A percentile compares a stretch with the other conserved stretches of the same genome.
phyloP scores from a whole-genome alignment of 1,140 invertebrate species.

The Drosophila ananassae region DNA sequence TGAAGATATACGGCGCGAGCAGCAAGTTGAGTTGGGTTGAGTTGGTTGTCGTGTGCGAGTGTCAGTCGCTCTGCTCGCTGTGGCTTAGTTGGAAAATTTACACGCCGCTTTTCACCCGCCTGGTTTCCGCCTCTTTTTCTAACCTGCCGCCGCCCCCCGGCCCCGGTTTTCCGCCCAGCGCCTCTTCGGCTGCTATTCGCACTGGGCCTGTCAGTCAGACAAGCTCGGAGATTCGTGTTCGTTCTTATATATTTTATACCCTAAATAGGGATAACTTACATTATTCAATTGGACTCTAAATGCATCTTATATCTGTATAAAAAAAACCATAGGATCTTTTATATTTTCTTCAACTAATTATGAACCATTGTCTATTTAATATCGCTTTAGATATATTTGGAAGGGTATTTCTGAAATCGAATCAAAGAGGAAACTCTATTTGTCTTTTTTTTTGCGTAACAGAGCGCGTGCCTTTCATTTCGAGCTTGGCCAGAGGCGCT shows the following conservation, averaged over 20 bases:
- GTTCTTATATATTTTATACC: slow-evolving; percentile 25
- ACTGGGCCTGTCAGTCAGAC: slow-evolving; percentile 34
- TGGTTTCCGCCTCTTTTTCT: slow-evolving; percentile 23
- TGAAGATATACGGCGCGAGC: slow-evolving; percentile 67
- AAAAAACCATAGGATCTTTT: neutral
- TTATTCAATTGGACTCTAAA: too few species aligned
- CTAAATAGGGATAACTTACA: neutral
- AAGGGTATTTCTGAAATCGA: slow-evolving; percentile 1
- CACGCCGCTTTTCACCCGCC: slow-evolving; percentile 25
- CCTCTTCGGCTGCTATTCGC: slow-evolving; percentile 10
- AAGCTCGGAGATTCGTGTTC: slow-evolving; percentile 24
- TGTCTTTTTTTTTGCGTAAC: neutral
- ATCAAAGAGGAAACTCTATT: neutral
- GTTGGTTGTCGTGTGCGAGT: slow-evolving; percentile 26
- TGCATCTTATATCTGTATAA: neutral
- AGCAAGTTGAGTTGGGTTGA: slow-evolving; percentile 27
- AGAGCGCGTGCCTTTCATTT: slow-evolving; percentile 58
- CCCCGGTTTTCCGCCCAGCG: neutral
- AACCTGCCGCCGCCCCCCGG: neutral
- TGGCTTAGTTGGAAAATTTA: slow-evolving; percentile 69
- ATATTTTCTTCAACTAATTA: neutral
- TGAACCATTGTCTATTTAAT: neutral
- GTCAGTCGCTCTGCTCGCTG: slow-evolving; percentile 45
- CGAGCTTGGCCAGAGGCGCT: slow-evolving; percentile 48
- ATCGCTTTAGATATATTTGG: neutral